Evolutionary conservation across 2,113 vertebrate genomes (phyloP), one percentile per base, ranked within the genome.

Genomic region (Caloenas nicobarica): DNA sequence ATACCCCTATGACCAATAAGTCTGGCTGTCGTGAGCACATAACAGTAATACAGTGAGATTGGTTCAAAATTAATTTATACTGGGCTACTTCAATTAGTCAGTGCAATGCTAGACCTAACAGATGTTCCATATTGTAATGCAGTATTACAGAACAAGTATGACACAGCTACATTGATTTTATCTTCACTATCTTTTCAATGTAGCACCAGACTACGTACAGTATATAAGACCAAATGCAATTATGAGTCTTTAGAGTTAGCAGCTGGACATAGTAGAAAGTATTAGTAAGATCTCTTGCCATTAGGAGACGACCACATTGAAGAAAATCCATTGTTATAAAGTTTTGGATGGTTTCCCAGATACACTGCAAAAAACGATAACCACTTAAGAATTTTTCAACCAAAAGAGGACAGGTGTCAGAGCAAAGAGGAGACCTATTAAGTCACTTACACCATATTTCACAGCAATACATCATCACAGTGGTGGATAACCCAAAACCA

Each of bases 311-410:
- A 84, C 11, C 31, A 64, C 12, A 13, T 57, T 29, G 65, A 88
- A 86, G 28, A 94, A 96, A 86, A 94, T 74, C 21, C 1, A 62
- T 84, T 65, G 60, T 76, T 88, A 69, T 38, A 54, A 93, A 76
- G 38, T 62, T 82, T 96, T 91, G 77, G 89, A 91, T 80, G 16
- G 21, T 76, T 91, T 97, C 85, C 85, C 87, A 88, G 89, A 58
- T 78, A 78, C 11, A 36, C 58, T 91, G 66, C 21, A 81, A 82
- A 91, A 89, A 71, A 0, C 94, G 42, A 87, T 91, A 86, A 96
- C 42, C 28, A 73, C 72, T 87, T 77, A 25, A 89, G 56, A 84
- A 50, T 84, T 86, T 92, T 84, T 78, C 79, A 93, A 14, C 77
- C 15, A 16, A 62, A 92, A 86, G 48, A 51, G 36, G 76, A 89